Percentiles rank a stretch among this genome's conserved stretches.
Evolutionary conservation across 2,888 invertebrate genomes (phyloP).

Genomic region (Oscheius onirici): DNA sequence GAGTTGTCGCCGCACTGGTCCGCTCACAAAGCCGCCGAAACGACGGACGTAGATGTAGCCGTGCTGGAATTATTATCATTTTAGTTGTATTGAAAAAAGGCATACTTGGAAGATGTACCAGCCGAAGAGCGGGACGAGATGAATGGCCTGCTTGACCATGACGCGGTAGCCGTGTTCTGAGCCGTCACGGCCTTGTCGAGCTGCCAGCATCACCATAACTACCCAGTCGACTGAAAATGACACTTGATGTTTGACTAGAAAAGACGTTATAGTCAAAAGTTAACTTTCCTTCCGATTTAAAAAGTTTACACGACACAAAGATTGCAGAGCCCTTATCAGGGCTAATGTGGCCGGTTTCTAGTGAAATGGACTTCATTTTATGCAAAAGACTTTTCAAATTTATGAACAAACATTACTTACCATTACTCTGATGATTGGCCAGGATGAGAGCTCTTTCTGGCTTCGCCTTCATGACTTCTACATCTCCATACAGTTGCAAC

Average conservation of each 20-base stretch:
- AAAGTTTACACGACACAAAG: too few relatives aligned
- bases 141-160: slow-evolving; percentile 65
- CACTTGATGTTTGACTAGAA: background rate
- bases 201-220: slow-evolving; percentile 62
- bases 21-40: slow-evolving; percentile 59
- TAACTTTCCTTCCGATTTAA: too few relatives aligned
- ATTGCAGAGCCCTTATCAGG: too few relatives aligned
- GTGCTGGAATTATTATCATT: slow-evolving; percentile 40
- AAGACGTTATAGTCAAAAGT: too few relatives aligned
- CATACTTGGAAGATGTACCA: slow-evolving; percentile 68
- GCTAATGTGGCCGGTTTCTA: too few relatives aligned
- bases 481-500: slow-evolving; percentile 59
- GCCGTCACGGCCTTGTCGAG: slow-evolving; percentile 55
- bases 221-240: slow-evolving; percentile 64
- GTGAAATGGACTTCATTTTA: too few relatives aligned
- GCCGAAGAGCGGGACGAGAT: slow-evolving; percentile 66
- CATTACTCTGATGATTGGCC: slow-evolving; percentile 67
- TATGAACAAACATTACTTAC: slow-evolving; percentile 32
- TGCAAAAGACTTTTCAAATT: background rate
- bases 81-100: background rate
- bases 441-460: slow-evolving; percentile 56
- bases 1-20: slow-evolving; percentile 59
- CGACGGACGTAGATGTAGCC: slow-evolving; percentile 69
- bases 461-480: slow-evolving; percentile 37
- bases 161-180: slow-evolving; percentile 60